Base-by-base conservation (phyloP, 2,888 invertebrate genomes). In the Abscondita cerata region DNA sequence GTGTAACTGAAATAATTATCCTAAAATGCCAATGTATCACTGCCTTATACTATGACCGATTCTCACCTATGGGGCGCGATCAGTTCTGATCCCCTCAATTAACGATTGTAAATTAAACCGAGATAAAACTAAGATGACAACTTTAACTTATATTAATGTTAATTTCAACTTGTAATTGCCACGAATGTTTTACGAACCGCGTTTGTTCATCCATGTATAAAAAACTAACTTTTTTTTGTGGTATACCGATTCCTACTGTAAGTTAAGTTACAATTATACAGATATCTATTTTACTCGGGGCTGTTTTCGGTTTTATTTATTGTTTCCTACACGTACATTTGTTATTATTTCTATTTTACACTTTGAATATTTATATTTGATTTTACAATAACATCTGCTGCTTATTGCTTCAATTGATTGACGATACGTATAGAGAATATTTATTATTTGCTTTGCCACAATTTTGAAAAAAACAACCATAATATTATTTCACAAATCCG, bases 1-100 rank as follows among this genome's bases (percentile, higher is more conserved):
- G 78, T 75, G 79, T 76, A 72, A 75, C 77, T 75, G 76, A 78
- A 78, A 80, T 78, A 79, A 80, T 80, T 79, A 80, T 78, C 76
- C 76, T 80, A 78, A 78, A 78, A 80, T 76, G 76, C 75, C 76
- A 72, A 79, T 79, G 78, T 75, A 77, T 77, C 76, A 77, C 73
- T 68, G 68, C 66, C 68, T 62, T 66, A 63, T 65, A 64, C 64
- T 59, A 71, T 71, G 74, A 72, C 72, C 71, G 72, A 67, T 76
- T 77, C 75, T 72, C 78, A 77, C 78, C 78, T 78, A 73, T 69
- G 70, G 76, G 76, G 74, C 76, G 75, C 72, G 69, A 74, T 70
- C 72, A 70, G 70, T 68, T 73, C 73, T 74, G 78, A 80, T 79
- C 78, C 79, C 76, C 70, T 70, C 75, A 79, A 80, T 80, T 80